phyloP scores from a whole-genome alignment of 2,888 invertebrate genomes.

The Fragum whitleyi region DNA sequence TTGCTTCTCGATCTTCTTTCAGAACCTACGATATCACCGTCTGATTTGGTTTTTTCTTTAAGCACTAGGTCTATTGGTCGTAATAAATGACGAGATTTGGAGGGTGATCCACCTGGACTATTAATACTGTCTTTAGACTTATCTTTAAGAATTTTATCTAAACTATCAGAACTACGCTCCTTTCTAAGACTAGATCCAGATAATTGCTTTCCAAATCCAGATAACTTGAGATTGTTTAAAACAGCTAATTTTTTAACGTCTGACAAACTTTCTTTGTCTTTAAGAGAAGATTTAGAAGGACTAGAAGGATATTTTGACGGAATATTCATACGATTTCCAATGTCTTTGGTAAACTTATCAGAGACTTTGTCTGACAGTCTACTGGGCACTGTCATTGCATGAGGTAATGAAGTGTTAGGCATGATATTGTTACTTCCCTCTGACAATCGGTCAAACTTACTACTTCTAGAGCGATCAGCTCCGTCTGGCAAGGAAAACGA shows the following conservation, averaged over 20 bases:
- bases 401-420: conserved; percentile 48
- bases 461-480: conserved; percentile 45
- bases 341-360: conserved; percentile 74
- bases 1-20: conserved; percentile 56
- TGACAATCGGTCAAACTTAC: conserved; percentile 39
- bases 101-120: conserved; percentile 51
- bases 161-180: conserved; percentile 63
- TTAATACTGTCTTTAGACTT: conserved; percentile 52
- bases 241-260: conserved; percentile 75
- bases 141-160: conserved; percentile 67
- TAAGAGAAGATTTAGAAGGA: conserved; percentile 76
- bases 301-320: conserved; percentile 75
- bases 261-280: conserved; percentile 73
- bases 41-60: conserved; percentile 64
- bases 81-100: conserved; percentile 62
- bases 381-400: conserved; percentile 74
- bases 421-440: conserved; percentile 33
- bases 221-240: conserved; percentile 71
- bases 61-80: conserved; percentile 59
- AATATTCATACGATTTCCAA: conserved; percentile 77
- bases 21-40: conserved; percentile 61
- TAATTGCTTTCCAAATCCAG: conserved; percentile 70
- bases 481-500: conserved; percentile 45
- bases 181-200: conserved; percentile 59
- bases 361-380: conserved; percentile 67